Conservation (phyloP, 2,797 vertebrate genomes). For the Iguana delicatissima region DNA sequence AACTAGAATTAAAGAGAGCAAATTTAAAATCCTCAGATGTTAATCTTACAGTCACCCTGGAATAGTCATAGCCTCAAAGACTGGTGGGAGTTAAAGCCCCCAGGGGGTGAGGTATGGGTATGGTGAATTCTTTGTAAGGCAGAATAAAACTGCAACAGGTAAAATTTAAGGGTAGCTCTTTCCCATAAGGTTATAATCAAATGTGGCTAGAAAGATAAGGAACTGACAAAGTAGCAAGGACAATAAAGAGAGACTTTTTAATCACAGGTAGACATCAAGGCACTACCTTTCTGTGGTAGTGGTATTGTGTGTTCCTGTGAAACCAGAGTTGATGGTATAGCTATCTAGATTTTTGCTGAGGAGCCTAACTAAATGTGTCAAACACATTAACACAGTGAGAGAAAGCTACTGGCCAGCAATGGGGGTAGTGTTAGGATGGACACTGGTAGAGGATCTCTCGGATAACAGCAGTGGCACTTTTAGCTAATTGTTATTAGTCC, state of each 20-base stretch:
- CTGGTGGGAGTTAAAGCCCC: not conserved
- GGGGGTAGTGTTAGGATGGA: no score
- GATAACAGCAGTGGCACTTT: no score
- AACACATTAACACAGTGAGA: no score
- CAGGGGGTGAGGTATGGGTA: no score
- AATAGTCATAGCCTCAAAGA: not conserved
- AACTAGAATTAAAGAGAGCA: not conserved
- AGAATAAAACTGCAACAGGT: not conserved
- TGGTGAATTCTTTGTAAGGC: not conserved
- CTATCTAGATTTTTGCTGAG: no score
- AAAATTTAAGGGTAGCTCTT: not conserved
- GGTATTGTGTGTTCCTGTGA: no score
- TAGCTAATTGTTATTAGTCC: no score
- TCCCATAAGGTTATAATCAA: not conserved
- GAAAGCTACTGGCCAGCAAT: no score
- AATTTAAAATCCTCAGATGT: not conserved
- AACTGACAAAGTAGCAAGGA: not conserved
- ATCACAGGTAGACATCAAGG: not conserved
- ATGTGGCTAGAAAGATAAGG: not conserved
- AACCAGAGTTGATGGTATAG: no score
- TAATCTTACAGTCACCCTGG: not conserved
- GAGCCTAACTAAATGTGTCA: no score
- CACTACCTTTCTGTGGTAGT: no score
- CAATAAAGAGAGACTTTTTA: not conserved
- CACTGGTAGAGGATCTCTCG: no score